phyloP scores from a whole-genome alignment of 2,888 invertebrate genomes.

The Xestobium rufovillosum region DNA sequence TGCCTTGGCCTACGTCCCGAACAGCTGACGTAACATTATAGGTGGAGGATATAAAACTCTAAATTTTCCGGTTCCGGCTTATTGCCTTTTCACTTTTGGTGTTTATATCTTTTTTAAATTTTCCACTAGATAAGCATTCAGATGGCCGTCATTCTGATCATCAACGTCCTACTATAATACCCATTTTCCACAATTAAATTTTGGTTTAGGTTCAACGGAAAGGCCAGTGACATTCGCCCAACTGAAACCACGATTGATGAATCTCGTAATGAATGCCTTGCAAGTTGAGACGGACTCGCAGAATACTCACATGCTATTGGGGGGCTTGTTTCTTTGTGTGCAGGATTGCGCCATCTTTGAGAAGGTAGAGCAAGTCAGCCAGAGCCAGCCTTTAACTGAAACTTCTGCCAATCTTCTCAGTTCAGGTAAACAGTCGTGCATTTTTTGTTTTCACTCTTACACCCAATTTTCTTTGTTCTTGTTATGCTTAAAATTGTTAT shows the following conservation, averaged over 20 bases:
- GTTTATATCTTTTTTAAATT: no score
- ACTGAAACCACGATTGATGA: conserved; percentile 67
- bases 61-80: no score
- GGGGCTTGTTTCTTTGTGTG: conserved; percentile 68
- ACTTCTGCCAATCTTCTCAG: conserved; percentile 56
- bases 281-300: conserved; percentile 77
- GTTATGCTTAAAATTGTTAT: no score
- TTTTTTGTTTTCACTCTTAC: conserved; percentile 14
- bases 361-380: conserved; percentile 56
- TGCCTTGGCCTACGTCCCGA: no score
- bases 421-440: conserved; percentile 51
- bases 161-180: no score
- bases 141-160: no score
- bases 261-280: conserved; percentile 73
- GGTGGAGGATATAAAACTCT: no score
- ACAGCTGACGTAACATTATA: no score
- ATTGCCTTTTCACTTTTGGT: no score
- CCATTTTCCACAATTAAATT: no score
- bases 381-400: conserved; percentile 48
- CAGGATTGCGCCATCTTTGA: conserved; percentile 74
- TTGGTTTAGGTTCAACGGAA: conserved; percentile 28
- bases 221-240: conserved; percentile 54
- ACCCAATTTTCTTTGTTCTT: conserved; percentile 6
- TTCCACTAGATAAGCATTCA: no score
- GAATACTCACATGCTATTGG: conserved; percentile 82